These are phyloP conservation scores for Trematomus loennbergii DNA, from an alignment of 2,113 vertebrate genomes.

Conservation along the genomic window DNA sequence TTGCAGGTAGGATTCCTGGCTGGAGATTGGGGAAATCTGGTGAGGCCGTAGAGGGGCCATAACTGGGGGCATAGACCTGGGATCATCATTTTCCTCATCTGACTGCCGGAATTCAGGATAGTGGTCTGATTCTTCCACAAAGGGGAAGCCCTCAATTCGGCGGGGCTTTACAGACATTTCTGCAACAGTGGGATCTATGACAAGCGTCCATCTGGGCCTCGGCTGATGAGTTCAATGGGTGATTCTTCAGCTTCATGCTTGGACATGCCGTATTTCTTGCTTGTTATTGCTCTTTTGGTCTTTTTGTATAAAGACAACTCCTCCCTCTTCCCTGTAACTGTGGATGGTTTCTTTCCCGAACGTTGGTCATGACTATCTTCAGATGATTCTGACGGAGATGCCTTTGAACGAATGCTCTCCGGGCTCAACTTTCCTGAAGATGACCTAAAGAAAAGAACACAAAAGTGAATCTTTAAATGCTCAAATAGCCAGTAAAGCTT, in stretches of 20 bases:
- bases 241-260: constrained; percentile 94
- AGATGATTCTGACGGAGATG: constrained; percentile 93
- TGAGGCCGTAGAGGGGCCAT: constrained; percentile 93
- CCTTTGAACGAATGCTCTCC: constrained; percentile 92
- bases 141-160: constrained; percentile 97
- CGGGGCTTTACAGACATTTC: constrained; percentile 90
- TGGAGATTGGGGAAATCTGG: constrained; percentile 95
- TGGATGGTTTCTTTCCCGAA: constrained; percentile 88
- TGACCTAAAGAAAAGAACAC: constrained; percentile 82
- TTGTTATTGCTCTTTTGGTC: constrained; percentile 98
- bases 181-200: constrained; percentile 89
- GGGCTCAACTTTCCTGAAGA: constrained; percentile 98
- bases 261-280: constrained; percentile 94
- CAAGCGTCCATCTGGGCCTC: constrained; percentile 95
- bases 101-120: constrained; percentile 99
- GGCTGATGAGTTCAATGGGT: constrained; percentile 96
- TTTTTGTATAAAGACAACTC: constrained; percentile 97
- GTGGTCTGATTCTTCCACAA: constrained; percentile 97
- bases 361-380: constrained; percentile 91
- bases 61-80: constrained; percentile 88
- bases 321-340: constrained; percentile 93
- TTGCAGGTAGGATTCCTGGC: constrained; percentile 97
- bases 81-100: constrained; percentile 96
- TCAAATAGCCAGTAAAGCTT: neutral
- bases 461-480: constrained; percentile 20